Evolutionary conservation across 2,888 invertebrate species (phyloP), one percentile per base, ranked within the genome.

Genomic region (Thymelicus acteon): DNA sequence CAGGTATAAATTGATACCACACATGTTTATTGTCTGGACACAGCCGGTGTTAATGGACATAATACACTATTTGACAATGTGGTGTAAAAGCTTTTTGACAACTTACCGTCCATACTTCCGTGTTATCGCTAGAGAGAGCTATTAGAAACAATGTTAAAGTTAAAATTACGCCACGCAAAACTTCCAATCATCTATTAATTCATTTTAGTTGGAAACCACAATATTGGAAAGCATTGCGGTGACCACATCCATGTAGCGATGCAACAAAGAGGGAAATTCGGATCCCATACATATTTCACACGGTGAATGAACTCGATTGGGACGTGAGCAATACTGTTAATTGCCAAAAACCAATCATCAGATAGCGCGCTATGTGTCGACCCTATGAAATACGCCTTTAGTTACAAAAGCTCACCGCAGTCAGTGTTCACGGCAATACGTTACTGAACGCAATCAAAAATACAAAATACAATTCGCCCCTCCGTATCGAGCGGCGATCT

Each of bases 331-430:
- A 92, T 93, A 92, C 91, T 89, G 93, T 86, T 93, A 93, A 93
- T 93, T 93, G 93, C 93, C 93, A 93, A 93, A 93, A 93, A 93
- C 92, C 93, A 93, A 93, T 93, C 93, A 93, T 93, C 93, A 93
- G 93, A 93, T 93, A 93, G 93, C 92, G 91, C 82, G 82, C 84
- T 84, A 83, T 86, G 87, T 91, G 88, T 88, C 88, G 84, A 80
- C 86, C 84, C 84, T 84, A 85, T 93, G 92, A 93, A 91, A 92
- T 92, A 92, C 90, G 88, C 89, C 91, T 91, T 91, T 87, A 86
- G 89, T 89, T 87, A 90, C 91, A 90, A 90, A 88, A 87, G 88
- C 88, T 78, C 75, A 74, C 75, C 61, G 57, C 66, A 61, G 54
- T 62, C 66, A 62, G 8, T 60, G 66, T 71, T 61, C 71, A 65